Conservation (phyloP, 2,113 vertebrate genomes). For the Salvelinus namaycush region DNA sequence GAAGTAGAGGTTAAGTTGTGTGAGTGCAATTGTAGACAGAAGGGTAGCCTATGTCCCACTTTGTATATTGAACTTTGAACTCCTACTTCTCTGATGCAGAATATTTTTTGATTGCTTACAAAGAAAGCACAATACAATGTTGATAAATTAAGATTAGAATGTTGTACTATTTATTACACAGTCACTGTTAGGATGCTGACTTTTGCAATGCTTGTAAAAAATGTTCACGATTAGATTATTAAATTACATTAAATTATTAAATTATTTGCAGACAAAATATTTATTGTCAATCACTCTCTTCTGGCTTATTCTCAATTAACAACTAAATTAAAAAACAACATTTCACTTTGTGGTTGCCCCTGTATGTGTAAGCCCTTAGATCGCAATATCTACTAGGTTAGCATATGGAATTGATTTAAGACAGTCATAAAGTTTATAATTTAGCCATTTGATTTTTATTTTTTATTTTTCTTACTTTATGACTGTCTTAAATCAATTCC, state of each 20-base stretch:
- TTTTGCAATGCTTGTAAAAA: conserved; percentile 54
- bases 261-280: conserved; percentile 26
- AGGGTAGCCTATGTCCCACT: conserved; percentile 24
- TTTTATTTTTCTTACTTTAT: too few species aligned
- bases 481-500: too few species aligned
- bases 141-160: conserved; percentile 36
- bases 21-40: conserved; percentile 42
- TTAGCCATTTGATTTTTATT: too few species aligned
- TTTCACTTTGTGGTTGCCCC: not conserved
- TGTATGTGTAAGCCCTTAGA: too few species aligned
- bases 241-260: conserved; percentile 65
- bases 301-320: not conserved
- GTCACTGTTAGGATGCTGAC: conserved; percentile 60
- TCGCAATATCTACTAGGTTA: too few species aligned
- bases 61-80: conserved; percentile 36
- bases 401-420: too few species aligned
- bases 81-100: not conserved
- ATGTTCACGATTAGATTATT: conserved; percentile 39
- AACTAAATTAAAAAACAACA: not conserved
- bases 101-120: conserved; percentile 29
- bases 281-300: conserved; percentile 6
- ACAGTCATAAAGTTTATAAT: too few species aligned
- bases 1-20: conserved; percentile 17
- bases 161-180: conserved; percentile 66
- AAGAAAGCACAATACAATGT: conserved; percentile 30